phyloP scores from a whole-genome alignment of 2,113 vertebrate species.

The Motacilla alba region DNA sequence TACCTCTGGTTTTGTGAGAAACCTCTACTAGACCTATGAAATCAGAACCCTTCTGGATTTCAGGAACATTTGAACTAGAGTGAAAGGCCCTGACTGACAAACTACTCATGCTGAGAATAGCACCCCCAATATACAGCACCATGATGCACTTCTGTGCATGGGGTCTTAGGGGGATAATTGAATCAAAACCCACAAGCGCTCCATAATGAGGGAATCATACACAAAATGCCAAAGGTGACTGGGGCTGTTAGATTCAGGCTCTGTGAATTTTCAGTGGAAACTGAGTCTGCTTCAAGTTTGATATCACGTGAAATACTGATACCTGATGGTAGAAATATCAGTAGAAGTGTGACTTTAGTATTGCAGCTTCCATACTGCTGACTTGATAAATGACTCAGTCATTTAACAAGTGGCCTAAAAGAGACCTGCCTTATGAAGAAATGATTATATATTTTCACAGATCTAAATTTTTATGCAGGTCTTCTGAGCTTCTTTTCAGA shows the following conservation, averaged over 20 bases:
- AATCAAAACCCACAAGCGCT: not conserved
- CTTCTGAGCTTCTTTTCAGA: not conserved
- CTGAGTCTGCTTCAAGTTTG: not conserved
- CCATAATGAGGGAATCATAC: not conserved
- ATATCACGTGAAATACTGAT: not conserved
- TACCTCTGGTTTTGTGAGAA: conserved; percentile 27
- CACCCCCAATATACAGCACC: not conserved
- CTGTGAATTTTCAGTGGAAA: not conserved
- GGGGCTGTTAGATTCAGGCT: not conserved
- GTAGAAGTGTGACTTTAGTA: not conserved
- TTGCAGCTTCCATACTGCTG: not conserved
- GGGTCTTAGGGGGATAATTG: not conserved
- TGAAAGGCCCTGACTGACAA: not conserved
- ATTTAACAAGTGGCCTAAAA: not conserved
- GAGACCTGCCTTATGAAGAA: not conserved
- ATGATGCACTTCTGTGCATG: not conserved
- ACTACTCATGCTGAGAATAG: not conserved
- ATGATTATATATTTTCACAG: not conserved
- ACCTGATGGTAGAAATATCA: not conserved
- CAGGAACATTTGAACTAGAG: not conserved
- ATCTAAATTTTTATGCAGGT: not conserved
- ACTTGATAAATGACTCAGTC: not conserved
- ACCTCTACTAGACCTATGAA: not conserved
- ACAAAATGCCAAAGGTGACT: not conserved
- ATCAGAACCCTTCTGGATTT: not conserved